Evolutionary conservation across 1,140 invertebrate species (phyloP), one percentile per base, ranked within the genome.

Genomic region (Drosophila neocordata): DNA sequence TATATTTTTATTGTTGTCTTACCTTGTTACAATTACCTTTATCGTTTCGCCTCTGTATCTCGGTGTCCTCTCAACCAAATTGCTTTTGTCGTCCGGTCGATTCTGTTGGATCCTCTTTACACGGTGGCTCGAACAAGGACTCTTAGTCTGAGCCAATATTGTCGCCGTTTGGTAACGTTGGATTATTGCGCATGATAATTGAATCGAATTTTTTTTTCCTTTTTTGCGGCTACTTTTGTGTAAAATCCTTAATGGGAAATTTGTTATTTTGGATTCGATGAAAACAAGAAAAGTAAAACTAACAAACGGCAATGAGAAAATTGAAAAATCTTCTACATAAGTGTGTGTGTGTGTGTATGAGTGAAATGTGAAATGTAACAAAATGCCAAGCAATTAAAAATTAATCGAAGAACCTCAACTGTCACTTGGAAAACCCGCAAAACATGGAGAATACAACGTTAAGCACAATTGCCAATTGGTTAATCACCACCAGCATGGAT

Each of bases 181-280:
- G 62, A 68, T 74, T 81, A 81, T 78, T 68, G 69, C 62, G 69
- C 69, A 66, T 77, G 77, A 87, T 81, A 85, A 85, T 81, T 81
- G 82, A 85, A 85, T 53, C 18, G 41, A 48, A 48, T 48, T 48
- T 48, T 44, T 44, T 13, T 44, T 20, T 67, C 79, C 69, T 73
- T 69, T 58, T 58, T 31, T 61, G 27, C 27, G 27, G 27, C 27
- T 31, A 31, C 27, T 73, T 66, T 69, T 67, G 65, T 48, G 64
- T 53, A 82, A 82, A 83, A 75, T 67, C 68, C 69, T 73, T 85
- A 80, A 87, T 81, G 74, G 82, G 65, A 87, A 87, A 87, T 85
- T 87, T 81, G 77, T 87, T 87, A 81, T 81, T 48, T 81, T 65
- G 81, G 53, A 56, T 38, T 66, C 77, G 70, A 31, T 80, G 77